These are phyloP conservation scores for Taxidea taxus DNA, from an alignment of 2,113 vertebrate species.

Conservation along the genomic window DNA sequence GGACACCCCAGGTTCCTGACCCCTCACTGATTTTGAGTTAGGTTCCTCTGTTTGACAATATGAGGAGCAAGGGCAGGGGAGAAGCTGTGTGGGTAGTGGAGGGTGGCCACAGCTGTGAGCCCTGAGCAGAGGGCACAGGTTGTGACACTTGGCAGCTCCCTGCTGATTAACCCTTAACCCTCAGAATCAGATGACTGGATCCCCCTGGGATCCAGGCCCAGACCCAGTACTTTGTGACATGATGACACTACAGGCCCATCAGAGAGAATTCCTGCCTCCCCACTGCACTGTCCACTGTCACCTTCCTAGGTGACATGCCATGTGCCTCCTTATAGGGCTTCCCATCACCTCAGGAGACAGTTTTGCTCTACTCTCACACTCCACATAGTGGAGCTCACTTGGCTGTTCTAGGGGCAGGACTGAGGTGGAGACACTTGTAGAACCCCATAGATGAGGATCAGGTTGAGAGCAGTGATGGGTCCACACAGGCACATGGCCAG, in stretches of 20 bases:
- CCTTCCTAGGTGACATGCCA: neutral
- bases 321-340: too few relatives aligned
- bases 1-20: too few relatives aligned
- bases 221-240: neutral
- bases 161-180: neutral
- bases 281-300: neutral
- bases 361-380: neutral
- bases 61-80: too few relatives aligned
- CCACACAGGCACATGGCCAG: neutral
- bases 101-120: neutral
- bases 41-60: too few relatives aligned
- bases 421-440: neutral
- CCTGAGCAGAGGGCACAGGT: neutral
- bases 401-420: neutral
- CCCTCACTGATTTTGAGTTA: too few relatives aligned
- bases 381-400: neutral
- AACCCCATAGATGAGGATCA: neutral
- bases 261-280: neutral
- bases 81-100: too few relatives aligned
- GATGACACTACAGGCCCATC: neutral
- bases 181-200: fast-evolving
- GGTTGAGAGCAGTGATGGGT: neutral
- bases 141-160: neutral
- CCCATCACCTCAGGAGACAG: neutral
- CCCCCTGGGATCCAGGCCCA: neutral